Percentiles rank a stretch among this genome's conserved stretches.
phyloP scores from a whole-genome alignment of 1,140 invertebrate genomes.

The Pogonognathellus flavescens region DNA sequence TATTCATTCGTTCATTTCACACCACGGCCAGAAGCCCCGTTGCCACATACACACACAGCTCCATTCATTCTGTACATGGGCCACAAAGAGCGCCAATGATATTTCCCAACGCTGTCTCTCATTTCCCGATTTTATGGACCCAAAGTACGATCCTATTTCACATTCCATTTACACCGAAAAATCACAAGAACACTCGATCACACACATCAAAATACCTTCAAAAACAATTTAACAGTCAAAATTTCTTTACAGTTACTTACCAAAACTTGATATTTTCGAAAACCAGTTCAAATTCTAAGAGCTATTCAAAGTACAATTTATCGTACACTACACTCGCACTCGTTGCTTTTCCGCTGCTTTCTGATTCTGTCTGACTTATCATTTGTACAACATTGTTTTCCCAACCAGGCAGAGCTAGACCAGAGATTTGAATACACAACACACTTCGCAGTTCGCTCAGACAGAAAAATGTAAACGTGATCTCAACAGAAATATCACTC shows the following conservation, averaged over 20 bases:
- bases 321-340: too few species aligned
- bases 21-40: slow-evolving; percentile 1
- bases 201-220: not conserved
- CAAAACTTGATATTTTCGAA: not conserved
- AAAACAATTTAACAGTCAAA: not conserved
- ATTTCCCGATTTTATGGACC: slow-evolving; percentile 48
- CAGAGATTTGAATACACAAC: slow-evolving; percentile 2
- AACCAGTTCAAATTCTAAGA: slow-evolving; percentile 4
- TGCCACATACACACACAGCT: slow-evolving; percentile 40
- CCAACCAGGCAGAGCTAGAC: not conserved
- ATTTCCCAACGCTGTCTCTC: slow-evolving; percentile 28
- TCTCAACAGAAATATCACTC: not conserved
- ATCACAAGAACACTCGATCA: slow-evolving; percentile 17
- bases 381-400: too few species aligned
- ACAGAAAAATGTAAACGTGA: not conserved
- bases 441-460: not conserved
- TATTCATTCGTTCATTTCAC: slow-evolving; percentile 30
- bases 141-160: not conserved
- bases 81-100: slow-evolving; percentile 38
- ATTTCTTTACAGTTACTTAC: slow-evolving; percentile 28
- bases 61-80: slow-evolving; percentile 42
- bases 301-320: not conserved
- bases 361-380: too few species aligned
- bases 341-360: too few species aligned
- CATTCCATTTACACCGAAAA: not conserved